Conservation (phyloP, 2,888 invertebrate species). For the Homarus gammarus region DNA sequence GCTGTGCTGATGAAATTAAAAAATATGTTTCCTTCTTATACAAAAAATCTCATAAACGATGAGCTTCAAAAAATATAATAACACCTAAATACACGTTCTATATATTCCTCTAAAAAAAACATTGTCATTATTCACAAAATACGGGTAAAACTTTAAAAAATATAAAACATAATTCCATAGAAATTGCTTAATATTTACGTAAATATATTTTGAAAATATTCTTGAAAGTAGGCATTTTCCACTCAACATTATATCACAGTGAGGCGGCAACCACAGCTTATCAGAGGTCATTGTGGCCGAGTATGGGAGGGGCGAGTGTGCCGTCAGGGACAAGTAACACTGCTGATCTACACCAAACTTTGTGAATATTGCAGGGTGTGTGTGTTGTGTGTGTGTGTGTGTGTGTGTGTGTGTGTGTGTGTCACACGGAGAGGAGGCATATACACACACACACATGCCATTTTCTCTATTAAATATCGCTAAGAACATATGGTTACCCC, state of each 20-base stretch:
- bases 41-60: no score
- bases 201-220: not conserved
- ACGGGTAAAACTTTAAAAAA: not conserved
- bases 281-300: not conserved
- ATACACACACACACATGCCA: no score
- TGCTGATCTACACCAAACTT: not conserved
- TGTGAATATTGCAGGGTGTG: not conserved
- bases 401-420: no score
- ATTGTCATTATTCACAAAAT: not conserved
- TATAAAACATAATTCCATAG: not conserved
- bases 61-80: no score
- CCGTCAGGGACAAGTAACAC: not conserved
- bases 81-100: not conserved
- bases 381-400: not conserved
- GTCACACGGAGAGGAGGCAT: no score
- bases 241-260: not conserved
- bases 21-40: no score
- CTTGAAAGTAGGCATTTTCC: not conserved
- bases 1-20: no score
- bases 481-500: no score
- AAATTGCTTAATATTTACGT: not conserved
- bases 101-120: not conserved
- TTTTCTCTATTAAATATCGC: no score
- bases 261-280: not conserved
- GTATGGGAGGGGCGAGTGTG: not conserved